Conservation (phyloP, 2,113 vertebrate species). For the Rhinopithecus roxellana region DNA sequence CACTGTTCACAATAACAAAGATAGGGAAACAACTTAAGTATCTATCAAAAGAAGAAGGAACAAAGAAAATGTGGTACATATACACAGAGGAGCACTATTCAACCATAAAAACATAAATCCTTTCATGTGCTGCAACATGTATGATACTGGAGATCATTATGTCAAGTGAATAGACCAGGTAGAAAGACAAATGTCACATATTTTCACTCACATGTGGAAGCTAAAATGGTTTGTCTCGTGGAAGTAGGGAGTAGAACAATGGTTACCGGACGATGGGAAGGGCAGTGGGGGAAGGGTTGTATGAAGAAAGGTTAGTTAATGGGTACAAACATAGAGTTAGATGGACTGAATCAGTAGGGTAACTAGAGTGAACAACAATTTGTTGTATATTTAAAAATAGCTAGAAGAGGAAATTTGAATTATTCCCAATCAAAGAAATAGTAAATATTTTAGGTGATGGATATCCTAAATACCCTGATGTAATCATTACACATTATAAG, state of each 20-base stretch:
- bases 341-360: background rate
- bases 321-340: background rate
- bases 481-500: background rate
- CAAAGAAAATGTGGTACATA: background rate
- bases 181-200: background rate
- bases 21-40: background rate
- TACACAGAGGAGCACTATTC: background rate
- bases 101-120: background rate
- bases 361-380: background rate
- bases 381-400: background rate
- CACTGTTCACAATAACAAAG: background rate
- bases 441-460: background rate
- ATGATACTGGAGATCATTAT: background rate
- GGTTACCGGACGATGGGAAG: background rate
- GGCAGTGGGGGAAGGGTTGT: background rate
- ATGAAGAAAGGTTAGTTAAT: background rate
- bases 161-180: background rate
- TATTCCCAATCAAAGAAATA: background rate
- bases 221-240: background rate
- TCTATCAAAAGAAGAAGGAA: background rate
- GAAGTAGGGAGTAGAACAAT: background rate
- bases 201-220: background rate
- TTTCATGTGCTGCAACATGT: background rate
- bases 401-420: background rate
- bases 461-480: background rate